Conservation (phyloP, 2,888 invertebrate species). For the Drosophila maculinotata region DNA sequence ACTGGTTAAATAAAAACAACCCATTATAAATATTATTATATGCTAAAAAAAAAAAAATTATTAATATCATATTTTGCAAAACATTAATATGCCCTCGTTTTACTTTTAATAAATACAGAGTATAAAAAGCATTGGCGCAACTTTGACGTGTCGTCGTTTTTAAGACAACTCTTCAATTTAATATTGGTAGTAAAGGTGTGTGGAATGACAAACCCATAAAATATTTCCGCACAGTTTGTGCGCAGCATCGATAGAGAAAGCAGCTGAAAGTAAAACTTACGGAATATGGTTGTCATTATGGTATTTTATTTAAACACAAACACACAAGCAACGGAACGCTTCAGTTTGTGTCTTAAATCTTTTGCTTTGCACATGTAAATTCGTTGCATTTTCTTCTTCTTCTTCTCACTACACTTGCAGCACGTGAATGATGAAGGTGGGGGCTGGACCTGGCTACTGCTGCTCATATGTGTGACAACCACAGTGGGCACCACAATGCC, state of each 20-base stretch:
- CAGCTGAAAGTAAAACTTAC: conserved; percentile 11
- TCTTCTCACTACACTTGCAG: conserved; percentile 29
- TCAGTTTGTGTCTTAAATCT: conserved; percentile 70
- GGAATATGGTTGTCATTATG: conserved; percentile 53
- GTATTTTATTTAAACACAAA: conserved; percentile 32
- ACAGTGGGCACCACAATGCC: conserved; percentile 92
- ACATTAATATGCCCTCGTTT: background rate
- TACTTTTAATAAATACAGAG: background rate
- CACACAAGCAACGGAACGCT: too few relatives aligned
- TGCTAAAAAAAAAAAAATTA: too few relatives aligned
- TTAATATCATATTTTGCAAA: background rate
- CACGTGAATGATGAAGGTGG: conserved; percentile 41
- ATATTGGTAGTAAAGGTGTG: conserved; percentile 15
- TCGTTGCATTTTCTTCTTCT: too few relatives aligned
- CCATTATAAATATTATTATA: too few relatives aligned
- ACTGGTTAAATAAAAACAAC: background rate
- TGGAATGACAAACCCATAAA: background rate
- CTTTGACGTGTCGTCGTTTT: conserved; percentile 10
- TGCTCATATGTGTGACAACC: conserved; percentile 89
- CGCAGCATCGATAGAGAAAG: conserved; percentile 15
- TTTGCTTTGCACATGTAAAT: conserved; percentile 49
- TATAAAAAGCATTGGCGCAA: background rate
- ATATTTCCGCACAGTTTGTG: conserved; percentile 9
- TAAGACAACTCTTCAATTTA: conserved; percentile 10
- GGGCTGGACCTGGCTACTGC: conserved; percentile 85